Conservation (phyloP, 2,113 vertebrate genomes). For the Pelusios castaneus region DNA sequence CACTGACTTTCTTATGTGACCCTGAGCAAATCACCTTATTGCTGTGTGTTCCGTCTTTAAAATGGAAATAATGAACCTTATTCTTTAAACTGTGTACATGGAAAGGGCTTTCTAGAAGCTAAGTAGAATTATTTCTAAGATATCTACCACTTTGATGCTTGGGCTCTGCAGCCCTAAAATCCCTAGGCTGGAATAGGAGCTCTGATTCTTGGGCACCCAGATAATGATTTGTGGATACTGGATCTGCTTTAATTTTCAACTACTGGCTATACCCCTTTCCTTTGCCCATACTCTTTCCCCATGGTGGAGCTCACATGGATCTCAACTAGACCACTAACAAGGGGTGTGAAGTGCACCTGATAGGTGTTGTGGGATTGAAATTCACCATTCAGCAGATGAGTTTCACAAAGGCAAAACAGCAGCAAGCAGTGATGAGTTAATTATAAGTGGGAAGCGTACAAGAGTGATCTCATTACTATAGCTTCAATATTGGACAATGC, state of each 20-base stretch:
- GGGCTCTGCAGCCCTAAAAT: background rate
- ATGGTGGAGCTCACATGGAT: no score
- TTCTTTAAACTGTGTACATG: background rate
- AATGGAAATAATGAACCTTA: background rate
- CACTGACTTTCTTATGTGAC: background rate
- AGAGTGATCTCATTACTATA: no score
- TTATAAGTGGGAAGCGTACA: no score
- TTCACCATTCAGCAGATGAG: no score
- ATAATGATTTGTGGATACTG: background rate
- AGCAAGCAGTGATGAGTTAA: no score
- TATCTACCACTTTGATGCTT: background rate
- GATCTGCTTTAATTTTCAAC: background rate
- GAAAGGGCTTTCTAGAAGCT: background rate
- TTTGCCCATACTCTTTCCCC: background rate
- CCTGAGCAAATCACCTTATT: background rate
- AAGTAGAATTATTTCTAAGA: background rate
- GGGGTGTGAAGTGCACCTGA: no score
- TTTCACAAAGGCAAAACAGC: no score
- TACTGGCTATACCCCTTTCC: background rate
- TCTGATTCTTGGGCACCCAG: background rate
- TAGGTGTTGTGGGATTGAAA: no score
- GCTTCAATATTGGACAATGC: no score
- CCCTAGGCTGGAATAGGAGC: background rate
- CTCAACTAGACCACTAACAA: no score
- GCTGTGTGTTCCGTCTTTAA: background rate